These are phyloP conservation scores for Amblyjoppa proteus DNA, from an alignment of 2,888 invertebrate genomes.

Conservation along the genomic window DNA sequence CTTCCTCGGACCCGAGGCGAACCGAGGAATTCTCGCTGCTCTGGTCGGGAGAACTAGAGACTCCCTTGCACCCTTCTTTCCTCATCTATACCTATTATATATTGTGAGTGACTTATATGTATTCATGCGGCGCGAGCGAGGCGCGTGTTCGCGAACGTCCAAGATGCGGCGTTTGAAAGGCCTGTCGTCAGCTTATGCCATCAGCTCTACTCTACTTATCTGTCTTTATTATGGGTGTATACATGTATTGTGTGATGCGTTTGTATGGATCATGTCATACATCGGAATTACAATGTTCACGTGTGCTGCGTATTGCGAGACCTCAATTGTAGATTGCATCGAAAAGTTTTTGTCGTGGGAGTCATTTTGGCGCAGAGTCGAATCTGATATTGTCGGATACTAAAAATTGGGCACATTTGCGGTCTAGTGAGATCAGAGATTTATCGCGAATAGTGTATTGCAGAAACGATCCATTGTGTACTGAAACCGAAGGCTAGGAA, in stretches of 20 bases:
- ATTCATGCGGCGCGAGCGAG: slow-evolving; percentile 34
- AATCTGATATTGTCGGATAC: neutral
- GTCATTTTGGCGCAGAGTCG: too few species aligned
- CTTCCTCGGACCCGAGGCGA: slow-evolving; percentile 51
- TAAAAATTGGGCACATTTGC: too few species aligned
- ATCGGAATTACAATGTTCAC: slow-evolving; percentile 43
- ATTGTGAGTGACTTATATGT: slow-evolving; percentile 14
- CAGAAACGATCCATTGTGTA: neutral
- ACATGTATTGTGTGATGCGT: slow-evolving; percentile 12
- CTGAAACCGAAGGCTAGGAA: neutral
- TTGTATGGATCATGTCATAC: slow-evolving; percentile 53
- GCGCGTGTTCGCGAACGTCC: slow-evolving; percentile 45
- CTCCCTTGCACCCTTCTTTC: slow-evolving; percentile 25
- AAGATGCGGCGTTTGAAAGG: slow-evolving; percentile 37
- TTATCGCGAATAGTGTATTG: neutral
- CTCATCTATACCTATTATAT: slow-evolving; percentile 47
- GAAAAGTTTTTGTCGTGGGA: too few species aligned
- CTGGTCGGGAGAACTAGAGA: neutral
- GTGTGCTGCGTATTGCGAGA: neutral
- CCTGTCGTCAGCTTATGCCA: slow-evolving; percentile 38
- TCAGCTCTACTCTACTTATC: slow-evolving; percentile 43
- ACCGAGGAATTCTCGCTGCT: slow-evolving; percentile 37
- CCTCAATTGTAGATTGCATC: too few species aligned
- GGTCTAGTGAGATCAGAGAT: too few species aligned
- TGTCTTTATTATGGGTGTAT: slow-evolving; percentile 24